Evolutionary conservation across 2,888 invertebrate genomes (phyloP).

Genomic region (Heterodera filipjevi): DNA sequence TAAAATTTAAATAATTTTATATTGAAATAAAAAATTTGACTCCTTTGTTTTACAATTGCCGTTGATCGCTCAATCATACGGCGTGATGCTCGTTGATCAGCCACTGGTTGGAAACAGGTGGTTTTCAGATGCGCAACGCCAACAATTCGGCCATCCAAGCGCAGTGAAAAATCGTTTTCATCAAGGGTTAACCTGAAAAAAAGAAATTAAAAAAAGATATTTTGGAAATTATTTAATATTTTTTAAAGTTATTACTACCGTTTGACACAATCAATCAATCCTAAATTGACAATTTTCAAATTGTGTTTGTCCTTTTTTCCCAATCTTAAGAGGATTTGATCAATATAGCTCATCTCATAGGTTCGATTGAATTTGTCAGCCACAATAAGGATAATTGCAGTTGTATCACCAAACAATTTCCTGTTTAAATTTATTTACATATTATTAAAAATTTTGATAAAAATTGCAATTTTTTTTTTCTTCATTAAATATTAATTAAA

Average conservation of each 20-base stretch:
- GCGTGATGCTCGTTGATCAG: background rate
- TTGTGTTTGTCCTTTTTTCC: background rate
- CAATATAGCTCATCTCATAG: background rate
- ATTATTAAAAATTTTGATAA: too few relatives aligned
- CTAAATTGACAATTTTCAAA: background rate
- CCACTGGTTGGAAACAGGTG: background rate
- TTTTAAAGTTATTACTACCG: background rate
- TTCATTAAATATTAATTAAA: too few relatives aligned
- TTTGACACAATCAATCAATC: background rate
- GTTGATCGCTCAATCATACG: background rate
- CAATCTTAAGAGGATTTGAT: background rate
- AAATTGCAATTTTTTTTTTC: too few relatives aligned
- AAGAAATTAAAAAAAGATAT: too few relatives aligned
- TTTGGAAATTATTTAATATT: background rate
- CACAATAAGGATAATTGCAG: background rate
- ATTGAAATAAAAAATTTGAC: too few relatives aligned
- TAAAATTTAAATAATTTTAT: too few relatives aligned
- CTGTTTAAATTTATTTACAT: background rate
- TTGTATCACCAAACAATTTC: background rate
- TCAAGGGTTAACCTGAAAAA: background rate
- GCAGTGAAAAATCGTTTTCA: background rate
- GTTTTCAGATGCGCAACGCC: background rate
- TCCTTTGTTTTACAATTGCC: constrained; percentile 1
- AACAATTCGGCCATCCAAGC: background rate
- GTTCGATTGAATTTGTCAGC: background rate